A percentile compares a stretch with the other conserved stretches of the same genome.
These are phyloP conservation scores for Cryptus viduatorius DNA, from an alignment of 2,888 invertebrate genomes.

Conservation along the genomic window DNA sequence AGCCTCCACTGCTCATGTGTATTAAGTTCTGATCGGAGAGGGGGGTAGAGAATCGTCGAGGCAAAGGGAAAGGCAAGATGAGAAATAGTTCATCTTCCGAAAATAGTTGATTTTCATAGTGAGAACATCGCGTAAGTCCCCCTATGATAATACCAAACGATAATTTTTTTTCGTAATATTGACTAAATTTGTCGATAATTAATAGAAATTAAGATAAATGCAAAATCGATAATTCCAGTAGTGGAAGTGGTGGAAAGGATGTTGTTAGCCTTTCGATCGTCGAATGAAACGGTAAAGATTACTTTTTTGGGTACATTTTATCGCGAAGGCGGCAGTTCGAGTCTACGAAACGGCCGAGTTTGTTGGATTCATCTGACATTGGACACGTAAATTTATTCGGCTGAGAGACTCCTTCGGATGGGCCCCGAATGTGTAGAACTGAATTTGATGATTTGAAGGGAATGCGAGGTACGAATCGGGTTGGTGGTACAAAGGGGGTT, in stretches of 20 bases:
- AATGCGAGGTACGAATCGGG: constrained; percentile 11
- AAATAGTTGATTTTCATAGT: too few relatives aligned
- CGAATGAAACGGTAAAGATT: background rate
- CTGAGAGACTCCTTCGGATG: constrained; percentile 1
- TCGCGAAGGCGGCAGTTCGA: too few relatives aligned
- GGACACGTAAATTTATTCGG: constrained; percentile 11
- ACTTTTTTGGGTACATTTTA: background rate
- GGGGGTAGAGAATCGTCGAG: background rate
- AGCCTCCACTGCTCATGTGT: constrained; percentile 34
- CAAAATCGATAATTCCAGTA: too few relatives aligned
- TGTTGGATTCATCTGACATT: background rate
- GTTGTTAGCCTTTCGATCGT: background rate
- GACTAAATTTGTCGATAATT: too few relatives aligned
- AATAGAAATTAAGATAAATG: too few relatives aligned
- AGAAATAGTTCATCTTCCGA: background rate
- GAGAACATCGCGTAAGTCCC: too few relatives aligned
- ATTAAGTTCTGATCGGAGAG: constrained; percentile 9
- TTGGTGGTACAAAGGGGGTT: background rate
- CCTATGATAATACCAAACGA: too few relatives aligned
- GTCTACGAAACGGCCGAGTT: too few relatives aligned
- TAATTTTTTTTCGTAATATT: too few relatives aligned
- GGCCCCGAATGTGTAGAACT: constrained; percentile 20
- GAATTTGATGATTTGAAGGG: constrained; percentile 44
- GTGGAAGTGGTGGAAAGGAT: too few relatives aligned
- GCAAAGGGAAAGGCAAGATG: background rate